These are phyloP conservation scores for Carcharodon carcharias DNA, from an alignment of 2,797 vertebrate genomes.

Conservation along the genomic window DNA sequence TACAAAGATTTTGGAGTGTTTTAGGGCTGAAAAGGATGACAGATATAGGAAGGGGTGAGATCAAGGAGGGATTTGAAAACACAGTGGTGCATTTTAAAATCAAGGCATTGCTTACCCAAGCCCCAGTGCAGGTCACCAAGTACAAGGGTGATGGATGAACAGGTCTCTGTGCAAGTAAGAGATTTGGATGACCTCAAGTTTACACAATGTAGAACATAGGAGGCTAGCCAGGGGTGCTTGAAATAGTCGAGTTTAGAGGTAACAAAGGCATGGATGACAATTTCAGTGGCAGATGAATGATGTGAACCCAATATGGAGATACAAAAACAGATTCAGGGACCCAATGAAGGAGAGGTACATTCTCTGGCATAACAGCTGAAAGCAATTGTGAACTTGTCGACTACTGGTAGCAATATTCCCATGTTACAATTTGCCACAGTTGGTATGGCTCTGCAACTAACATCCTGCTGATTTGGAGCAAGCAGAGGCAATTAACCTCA, in stretches of 20 bases:
- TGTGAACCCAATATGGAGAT: neutral
- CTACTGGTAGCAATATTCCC: neutral
- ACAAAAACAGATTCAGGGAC: neutral
- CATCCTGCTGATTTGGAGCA: neutral
- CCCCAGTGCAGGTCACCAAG: neutral
- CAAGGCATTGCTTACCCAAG: no score
- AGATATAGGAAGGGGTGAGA: neutral
- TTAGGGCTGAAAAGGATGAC: neutral
- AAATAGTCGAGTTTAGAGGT: no score
- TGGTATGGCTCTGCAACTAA: neutral
- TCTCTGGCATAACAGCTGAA: neutral
- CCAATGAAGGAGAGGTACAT: neutral
- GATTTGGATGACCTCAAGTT: neutral
- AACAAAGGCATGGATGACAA: neutral
- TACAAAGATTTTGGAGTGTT: neutral
- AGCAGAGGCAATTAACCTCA: neutral
- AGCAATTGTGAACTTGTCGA: neutral
- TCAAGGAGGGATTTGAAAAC: neutral
- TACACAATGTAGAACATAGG: no score
- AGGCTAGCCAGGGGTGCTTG: no score
- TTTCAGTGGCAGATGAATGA: neutral
- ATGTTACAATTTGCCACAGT: neutral
- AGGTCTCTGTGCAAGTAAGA: neutral
- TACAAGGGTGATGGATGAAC: neutral
- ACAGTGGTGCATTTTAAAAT: neutral